Conservation (phyloP, 2,888 invertebrate species). For the Caenorhabditis imperialis region DNA sequence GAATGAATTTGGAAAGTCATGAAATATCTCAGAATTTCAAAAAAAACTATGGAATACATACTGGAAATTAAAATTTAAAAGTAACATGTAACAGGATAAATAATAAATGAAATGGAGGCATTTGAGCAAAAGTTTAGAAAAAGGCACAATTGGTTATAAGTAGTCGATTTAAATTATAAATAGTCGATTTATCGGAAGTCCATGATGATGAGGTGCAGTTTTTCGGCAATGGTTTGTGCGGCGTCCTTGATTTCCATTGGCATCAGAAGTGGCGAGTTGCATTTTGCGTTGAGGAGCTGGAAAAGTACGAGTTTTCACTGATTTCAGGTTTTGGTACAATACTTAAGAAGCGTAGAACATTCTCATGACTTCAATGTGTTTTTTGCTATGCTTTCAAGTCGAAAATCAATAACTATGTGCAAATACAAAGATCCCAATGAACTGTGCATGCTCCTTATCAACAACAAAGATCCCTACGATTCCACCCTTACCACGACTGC, state of each 20-base stretch:
- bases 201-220: slow-evolving; percentile 36
- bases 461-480: too few species aligned
- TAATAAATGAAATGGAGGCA: slow-evolving; percentile 9
- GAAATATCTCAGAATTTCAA: slow-evolving; percentile 45
- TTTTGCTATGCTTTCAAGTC: too few species aligned
- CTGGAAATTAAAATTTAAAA: too few species aligned
- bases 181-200: slow-evolving; percentile 18
- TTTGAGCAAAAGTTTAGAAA: slow-evolving; percentile 6
- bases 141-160: neutral
- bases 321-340: too few species aligned
- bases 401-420: neutral
- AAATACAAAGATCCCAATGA: neutral
- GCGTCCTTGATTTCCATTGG: slow-evolving; percentile 35
- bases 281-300: slow-evolving; percentile 52
- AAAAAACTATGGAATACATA: slow-evolving; percentile 8
- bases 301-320: too few species aligned
- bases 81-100: slow-evolving; percentile 8
- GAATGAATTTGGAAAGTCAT: slow-evolving; percentile 46
- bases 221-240: slow-evolving; percentile 40
- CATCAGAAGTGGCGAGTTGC: slow-evolving; percentile 31
- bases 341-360: too few species aligned
- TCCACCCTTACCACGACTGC: slow-evolving; percentile 34
- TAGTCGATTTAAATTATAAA: neutral
- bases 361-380: too few species aligned
- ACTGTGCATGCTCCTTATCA: too few species aligned